Percentiles rank a stretch among this genome's conserved stretches.
Evolutionary conservation across 2,797 vertebrate genomes (phyloP).

Genomic region (Centropyge bicolor): DNA sequence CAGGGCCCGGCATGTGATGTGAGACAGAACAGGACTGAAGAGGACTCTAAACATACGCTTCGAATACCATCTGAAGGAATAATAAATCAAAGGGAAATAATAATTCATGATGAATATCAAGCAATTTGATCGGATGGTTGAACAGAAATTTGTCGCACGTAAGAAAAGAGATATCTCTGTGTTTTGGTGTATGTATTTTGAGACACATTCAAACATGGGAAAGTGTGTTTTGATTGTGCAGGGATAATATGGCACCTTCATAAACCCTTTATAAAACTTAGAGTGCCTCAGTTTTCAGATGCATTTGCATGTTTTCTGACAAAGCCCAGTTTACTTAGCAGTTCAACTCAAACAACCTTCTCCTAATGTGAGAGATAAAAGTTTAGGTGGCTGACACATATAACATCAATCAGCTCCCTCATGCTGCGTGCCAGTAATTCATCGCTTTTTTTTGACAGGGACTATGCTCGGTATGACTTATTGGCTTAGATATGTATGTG

Average conservation of each 20-base stretch:
- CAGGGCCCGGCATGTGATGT: background rate
- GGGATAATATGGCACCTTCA: too few relatives aligned
- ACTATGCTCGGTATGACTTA: constrained; percentile 39
- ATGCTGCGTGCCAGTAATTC: constrained; percentile 51
- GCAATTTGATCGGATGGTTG: background rate
- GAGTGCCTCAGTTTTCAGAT: background rate
- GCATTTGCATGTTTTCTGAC: background rate
- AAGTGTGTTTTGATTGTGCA: constrained; percentile 2
- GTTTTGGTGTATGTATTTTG: constrained; percentile 30
- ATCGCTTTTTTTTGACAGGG: constrained; percentile 41
- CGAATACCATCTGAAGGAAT: constrained; percentile 15
- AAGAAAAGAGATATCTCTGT: background rate
- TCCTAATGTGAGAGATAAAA: constrained; percentile 29
- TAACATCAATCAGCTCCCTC: constrained; percentile 59
- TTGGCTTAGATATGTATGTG: constrained; percentile 37
- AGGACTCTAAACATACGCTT: background rate
- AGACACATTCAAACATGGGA: background rate
- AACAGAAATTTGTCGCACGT: background rate
- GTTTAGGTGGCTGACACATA: constrained; percentile 19
- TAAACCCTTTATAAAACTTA: background rate
- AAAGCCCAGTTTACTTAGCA: background rate
- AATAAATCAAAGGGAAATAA: constrained; percentile 15
- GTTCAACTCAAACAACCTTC: constrained; percentile 13
- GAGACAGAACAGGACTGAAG: background rate
- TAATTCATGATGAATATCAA: constrained; percentile 15